Percentiles rank a stretch among this genome's conserved stretches.
Conservation (phyloP, 2,797 vertebrate genomes). For the Amphiprion clarkii region DNA sequence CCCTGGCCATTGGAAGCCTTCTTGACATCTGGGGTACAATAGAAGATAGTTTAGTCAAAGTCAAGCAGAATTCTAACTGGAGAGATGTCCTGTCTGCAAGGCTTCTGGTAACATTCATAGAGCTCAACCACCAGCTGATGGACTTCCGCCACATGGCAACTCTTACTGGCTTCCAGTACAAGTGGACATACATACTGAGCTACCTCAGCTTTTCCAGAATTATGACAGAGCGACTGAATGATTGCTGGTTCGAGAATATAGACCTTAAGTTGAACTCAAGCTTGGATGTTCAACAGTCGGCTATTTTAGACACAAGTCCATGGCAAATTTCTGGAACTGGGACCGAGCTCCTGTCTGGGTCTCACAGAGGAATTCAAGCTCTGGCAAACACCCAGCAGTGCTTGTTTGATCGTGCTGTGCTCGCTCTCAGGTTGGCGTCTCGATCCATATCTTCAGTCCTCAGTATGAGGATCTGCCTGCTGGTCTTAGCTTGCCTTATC, state of each 20-base stretch:
- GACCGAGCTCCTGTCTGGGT: slow-evolving; percentile 54
- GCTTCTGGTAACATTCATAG: slow-evolving; percentile 81
- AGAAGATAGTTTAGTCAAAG: slow-evolving; percentile 69
- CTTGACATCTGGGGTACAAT: slow-evolving; percentile 76
- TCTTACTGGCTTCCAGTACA: slow-evolving; percentile 61
- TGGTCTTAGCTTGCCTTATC: slow-evolving; percentile 87
- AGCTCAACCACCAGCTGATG: slow-evolving; percentile 74
- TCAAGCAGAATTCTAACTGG: slow-evolving; percentile 82
- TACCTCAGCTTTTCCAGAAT: slow-evolving; percentile 79
- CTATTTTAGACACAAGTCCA: slow-evolving; percentile 43
- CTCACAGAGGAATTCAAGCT: slow-evolving; percentile 46
- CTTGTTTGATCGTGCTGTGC: slow-evolving; percentile 74
- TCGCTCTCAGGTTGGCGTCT: slow-evolving; percentile 80
- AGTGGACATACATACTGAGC: slow-evolving; percentile 61
- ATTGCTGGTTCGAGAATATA: slow-evolving; percentile 85
- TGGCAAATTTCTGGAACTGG: slow-evolving; percentile 63
- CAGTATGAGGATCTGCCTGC: slow-evolving; percentile 87
- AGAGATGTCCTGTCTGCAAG: slow-evolving; percentile 83
- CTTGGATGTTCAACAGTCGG: background rate
- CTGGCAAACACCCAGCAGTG: slow-evolving; percentile 81
- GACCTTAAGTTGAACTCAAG: slow-evolving; percentile 70
- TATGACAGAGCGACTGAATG: slow-evolving; percentile 78
- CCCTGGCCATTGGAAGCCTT: slow-evolving; percentile 76
- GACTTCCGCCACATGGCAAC: slow-evolving; percentile 38
- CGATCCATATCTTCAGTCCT: slow-evolving; percentile 80